A percentile compares a stretch with the other conserved stretches of the same genome.
These are phyloP conservation scores for Conus betulinus DNA, from an alignment of 1,140 invertebrate species.

Conservation along the genomic window DNA sequence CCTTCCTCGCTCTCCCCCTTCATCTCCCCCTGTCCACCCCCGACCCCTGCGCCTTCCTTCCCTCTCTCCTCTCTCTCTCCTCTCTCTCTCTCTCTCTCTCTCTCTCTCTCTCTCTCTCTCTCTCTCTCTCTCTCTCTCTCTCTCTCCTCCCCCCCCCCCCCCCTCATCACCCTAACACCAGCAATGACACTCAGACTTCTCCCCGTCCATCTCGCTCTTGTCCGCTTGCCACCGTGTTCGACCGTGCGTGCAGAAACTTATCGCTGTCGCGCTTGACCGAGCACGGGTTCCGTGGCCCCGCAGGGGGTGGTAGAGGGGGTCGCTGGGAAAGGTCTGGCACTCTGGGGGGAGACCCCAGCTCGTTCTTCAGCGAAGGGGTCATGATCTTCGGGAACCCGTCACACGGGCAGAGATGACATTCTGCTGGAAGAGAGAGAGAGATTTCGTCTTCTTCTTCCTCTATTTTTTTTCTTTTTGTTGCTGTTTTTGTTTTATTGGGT, in stretches of 20 bases:
- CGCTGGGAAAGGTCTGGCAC: background rate
- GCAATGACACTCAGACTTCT: background rate
- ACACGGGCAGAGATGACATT: no score
- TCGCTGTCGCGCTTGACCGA: constrained; percentile 18
- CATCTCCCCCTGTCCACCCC: background rate
- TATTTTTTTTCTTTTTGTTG: no score
- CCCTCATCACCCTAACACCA: background rate
- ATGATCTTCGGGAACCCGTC: background rate
- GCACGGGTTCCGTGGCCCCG: background rate
- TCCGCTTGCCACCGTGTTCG: background rate
- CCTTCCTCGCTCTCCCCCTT: background rate
- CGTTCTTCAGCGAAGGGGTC: constrained; percentile 25
- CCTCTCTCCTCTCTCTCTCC: background rate
- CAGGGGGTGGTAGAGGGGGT: background rate
- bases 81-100: no score
- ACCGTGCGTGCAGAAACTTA: constrained; percentile 9
- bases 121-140: background rate
- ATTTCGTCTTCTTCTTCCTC: no score
- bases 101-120: background rate
- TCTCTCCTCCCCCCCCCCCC: background rate
- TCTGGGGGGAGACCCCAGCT: background rate
- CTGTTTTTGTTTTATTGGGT: no score
- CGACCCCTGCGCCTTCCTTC: background rate
- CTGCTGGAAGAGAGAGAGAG: no score
- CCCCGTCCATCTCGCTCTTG: background rate